Conservation (phyloP, 2,888 invertebrate species). For the Lacanobia wlatinum region DNA sequence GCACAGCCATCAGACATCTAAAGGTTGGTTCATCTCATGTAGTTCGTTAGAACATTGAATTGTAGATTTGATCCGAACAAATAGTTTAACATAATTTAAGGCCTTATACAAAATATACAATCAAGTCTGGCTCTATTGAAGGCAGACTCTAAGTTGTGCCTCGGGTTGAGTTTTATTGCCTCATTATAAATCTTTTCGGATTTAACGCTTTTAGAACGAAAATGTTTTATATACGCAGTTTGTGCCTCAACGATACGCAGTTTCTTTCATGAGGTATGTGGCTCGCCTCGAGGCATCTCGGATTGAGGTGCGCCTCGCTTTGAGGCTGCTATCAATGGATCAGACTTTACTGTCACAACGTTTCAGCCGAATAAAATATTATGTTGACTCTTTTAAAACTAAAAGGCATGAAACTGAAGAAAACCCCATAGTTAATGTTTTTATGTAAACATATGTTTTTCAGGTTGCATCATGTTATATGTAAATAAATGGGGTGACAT, state of each 20-base stretch:
- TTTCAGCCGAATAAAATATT: constrained; percentile 16
- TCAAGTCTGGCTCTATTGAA: constrained; percentile 32
- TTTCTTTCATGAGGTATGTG: constrained; percentile 3
- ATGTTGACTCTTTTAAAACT: constrained; percentile 4
- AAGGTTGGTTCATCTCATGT: constrained; percentile 30
- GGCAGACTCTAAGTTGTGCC: constrained; percentile 19
- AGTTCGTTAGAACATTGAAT: constrained; percentile 40
- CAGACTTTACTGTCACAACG: constrained; percentile 13
- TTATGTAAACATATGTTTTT: constrained; percentile 43
- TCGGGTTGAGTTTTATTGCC: constrained; percentile 16
- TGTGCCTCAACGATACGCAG: constrained; percentile 20
- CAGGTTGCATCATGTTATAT: constrained; percentile 21
- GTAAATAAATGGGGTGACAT: constrained; percentile 45
- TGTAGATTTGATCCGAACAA: constrained; percentile 53
- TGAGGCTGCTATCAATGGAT: constrained; percentile 31
- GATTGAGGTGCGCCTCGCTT: constrained; percentile 8
- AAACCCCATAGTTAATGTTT: constrained; percentile 57
- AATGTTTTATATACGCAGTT: constrained; percentile 23
- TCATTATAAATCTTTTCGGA: neutral
- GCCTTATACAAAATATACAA: constrained; percentile 43
- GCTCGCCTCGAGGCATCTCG: constrained; percentile 23
- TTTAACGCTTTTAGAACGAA: constrained; percentile 2
- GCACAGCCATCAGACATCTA: constrained; percentile 4
- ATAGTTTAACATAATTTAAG: constrained; percentile 45
- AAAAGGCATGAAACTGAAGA: constrained; percentile 24